Conservation (phyloP, 1,140 invertebrate species). For the Lasioglossum baleicum region DNA sequence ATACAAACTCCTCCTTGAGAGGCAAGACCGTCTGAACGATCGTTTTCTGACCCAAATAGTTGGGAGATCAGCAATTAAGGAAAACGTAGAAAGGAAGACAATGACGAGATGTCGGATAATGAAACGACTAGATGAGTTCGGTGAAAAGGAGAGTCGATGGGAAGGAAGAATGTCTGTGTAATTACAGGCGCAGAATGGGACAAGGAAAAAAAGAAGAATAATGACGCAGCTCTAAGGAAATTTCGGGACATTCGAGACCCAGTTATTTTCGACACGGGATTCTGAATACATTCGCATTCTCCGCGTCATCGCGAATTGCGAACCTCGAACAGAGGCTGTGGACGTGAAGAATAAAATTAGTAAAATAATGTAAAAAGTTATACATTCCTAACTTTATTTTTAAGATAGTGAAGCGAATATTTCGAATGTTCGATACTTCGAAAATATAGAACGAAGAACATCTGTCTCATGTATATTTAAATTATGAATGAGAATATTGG, state of each 20-base stretch:
- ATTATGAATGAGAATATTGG: no score
- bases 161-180: conserved; percentile 34
- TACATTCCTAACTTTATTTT: no score
- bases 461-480: no score
- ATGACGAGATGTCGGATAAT: conserved; percentile 30
- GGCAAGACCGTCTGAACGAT: conserved; percentile 1
- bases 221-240: background rate
- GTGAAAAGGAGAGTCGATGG: conserved; percentile 12
- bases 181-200: conserved; percentile 9
- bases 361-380: no score
- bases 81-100: conserved; percentile 15
- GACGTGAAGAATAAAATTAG: no score
- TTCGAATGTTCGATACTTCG: no score
- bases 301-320: no score
- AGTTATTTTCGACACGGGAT: background rate
- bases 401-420: no score
- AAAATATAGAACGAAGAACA: no score
- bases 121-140: conserved; percentile 40
- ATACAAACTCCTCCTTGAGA: background rate
- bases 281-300: background rate
- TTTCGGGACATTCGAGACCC: background rate
- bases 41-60: conserved; percentile 25
- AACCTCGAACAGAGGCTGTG: no score
- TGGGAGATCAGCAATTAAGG: conserved; percentile 31
- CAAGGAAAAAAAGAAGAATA: background rate